A percentile compares a stretch with the other conserved stretches of the same genome.
phyloP scores from a whole-genome alignment of 2,113 vertebrate genomes.

The Rhea americana region DNA sequence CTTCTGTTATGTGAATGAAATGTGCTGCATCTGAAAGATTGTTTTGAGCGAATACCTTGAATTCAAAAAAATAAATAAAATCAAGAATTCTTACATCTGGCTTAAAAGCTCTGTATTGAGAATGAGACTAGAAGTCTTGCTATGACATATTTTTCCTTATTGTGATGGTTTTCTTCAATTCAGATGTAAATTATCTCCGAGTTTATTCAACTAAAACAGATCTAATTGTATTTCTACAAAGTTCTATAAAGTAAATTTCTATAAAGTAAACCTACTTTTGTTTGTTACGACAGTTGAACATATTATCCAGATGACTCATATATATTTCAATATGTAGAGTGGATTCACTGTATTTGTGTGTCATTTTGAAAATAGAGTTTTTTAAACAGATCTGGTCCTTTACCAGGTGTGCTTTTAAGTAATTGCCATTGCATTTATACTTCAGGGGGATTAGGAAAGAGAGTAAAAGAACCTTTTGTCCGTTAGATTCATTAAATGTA shows the following conservation, averaged over 20 bases:
- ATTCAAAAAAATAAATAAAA: background rate
- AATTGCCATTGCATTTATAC: constrained; percentile 69
- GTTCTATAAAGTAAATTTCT: constrained; percentile 50
- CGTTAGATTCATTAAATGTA: constrained; percentile 68
- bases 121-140: background rate
- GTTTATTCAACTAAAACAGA: constrained; percentile 51
- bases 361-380: constrained; percentile 52
- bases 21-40: background rate
- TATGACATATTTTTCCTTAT: constrained; percentile 54
- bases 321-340: constrained; percentile 39
- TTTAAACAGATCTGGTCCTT: constrained; percentile 63
- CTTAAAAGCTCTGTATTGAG: constrained; percentile 1
- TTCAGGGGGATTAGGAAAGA: constrained; percentile 70
- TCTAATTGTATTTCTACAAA: constrained; percentile 57
- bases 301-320: background rate
- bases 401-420: constrained; percentile 73
- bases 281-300: constrained; percentile 4
- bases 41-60: constrained; percentile 1
- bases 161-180: constrained; percentile 32
- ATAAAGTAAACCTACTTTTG: constrained; percentile 33
- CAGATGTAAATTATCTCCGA: constrained; percentile 54
- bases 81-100: background rate
- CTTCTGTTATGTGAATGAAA: background rate
- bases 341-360: constrained; percentile 59
- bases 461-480: constrained; percentile 75